Conservation (phyloP, 2,113 vertebrate species). For the Myocastor coypus region DNA sequence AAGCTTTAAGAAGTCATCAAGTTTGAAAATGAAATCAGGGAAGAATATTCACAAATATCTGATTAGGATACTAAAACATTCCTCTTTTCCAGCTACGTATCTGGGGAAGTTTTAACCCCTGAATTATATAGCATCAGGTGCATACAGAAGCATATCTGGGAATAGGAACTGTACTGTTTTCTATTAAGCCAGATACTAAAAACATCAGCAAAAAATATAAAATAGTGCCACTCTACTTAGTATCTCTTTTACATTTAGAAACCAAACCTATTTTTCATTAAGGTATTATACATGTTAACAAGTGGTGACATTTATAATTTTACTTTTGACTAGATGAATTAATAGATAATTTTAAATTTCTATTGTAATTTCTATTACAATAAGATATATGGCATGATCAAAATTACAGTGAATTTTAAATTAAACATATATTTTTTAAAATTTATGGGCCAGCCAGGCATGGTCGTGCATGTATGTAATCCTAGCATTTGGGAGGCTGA, state of each 20-base stretch:
- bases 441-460: too few relatives aligned
- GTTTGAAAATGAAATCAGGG: not conserved
- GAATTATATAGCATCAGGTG: not conserved
- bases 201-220: not conserved
- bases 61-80: not conserved
- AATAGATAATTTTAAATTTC: not conserved
- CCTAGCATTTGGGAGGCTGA: too few relatives aligned
- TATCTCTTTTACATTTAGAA: not conserved
- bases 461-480: too few relatives aligned
- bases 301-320: not conserved
- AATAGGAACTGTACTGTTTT: not conserved
- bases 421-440: not conserved
- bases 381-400: not conserved
- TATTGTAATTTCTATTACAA: constrained; percentile 30
- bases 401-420: not conserved
- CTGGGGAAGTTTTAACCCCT: not conserved
- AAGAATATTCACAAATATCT: not conserved
- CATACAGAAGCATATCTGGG: not conserved
- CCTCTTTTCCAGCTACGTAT: not conserved
- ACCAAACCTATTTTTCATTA: not conserved
- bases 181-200: not conserved
- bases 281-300: not conserved
- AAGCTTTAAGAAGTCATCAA: constrained; percentile 29
- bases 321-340: not conserved
- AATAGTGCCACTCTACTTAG: not conserved